These are phyloP conservation scores for Perizoma affinitatum DNA, from an alignment of 2,888 invertebrate genomes.

Conservation along the genomic window DNA sequence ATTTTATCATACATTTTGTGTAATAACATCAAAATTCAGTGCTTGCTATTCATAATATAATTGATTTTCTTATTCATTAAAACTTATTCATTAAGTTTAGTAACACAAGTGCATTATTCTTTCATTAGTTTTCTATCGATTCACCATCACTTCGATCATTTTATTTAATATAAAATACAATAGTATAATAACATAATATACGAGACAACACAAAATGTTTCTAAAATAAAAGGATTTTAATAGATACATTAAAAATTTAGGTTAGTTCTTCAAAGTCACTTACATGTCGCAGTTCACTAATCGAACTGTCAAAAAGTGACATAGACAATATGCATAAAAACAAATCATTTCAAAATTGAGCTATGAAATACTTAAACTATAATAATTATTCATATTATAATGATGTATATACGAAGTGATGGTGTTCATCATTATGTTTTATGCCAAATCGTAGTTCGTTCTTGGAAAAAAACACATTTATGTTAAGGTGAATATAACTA, in stretches of 20 bases:
- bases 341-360: background rate
- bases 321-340: too few relatives aligned
- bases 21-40: slow-evolving; percentile 81
- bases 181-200: background rate
- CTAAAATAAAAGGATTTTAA: too few relatives aligned
- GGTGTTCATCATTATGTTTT: background rate
- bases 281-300: too few relatives aligned
- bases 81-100: background rate
- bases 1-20: slow-evolving; percentile 69
- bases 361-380: background rate
- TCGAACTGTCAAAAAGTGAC: too few relatives aligned
- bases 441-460: background rate
- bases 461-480: background rate
- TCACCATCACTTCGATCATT: slow-evolving; percentile 1
- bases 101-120: slow-evolving; percentile 1
- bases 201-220: too few relatives aligned
- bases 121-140: background rate
- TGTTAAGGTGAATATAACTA: slow-evolving; percentile 9
- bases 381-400: too few relatives aligned
- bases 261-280: too few relatives aligned
- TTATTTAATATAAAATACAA: background rate
- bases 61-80: slow-evolving; percentile 29
- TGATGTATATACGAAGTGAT: too few relatives aligned
- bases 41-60: slow-evolving; percentile 49
- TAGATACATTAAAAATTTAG: too few relatives aligned